Conservation (phyloP, 2,797 vertebrate species). For the Tympanoctomys barrerae region DNA sequence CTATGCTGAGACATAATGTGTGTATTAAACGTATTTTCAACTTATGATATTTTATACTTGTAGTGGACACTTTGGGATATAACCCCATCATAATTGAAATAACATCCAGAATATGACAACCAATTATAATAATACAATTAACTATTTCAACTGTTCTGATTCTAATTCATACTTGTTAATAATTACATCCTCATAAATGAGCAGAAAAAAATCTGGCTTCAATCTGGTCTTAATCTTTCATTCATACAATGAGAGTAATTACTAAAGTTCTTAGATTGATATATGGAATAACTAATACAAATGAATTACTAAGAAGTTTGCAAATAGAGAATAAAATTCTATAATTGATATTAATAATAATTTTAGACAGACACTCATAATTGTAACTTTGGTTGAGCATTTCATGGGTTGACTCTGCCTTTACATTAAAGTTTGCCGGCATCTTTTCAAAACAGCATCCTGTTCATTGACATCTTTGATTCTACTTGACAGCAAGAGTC, state of each 20-base stretch:
- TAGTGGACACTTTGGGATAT: neutral
- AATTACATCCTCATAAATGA: neutral
- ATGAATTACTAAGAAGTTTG: constrained; percentile 53
- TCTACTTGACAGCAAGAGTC: constrained; percentile 74
- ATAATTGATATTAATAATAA: constrained; percentile 48
- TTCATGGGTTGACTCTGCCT: neutral
- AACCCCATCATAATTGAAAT: neutral
- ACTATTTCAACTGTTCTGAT: constrained; percentile 7
- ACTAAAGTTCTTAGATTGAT: constrained; percentile 37
- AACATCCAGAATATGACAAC: neutral
- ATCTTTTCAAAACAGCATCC: constrained; percentile 72
- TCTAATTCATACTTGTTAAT: constrained; percentile 12
- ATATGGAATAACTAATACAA: constrained; percentile 59
- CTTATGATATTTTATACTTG: neutral
- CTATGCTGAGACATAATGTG: neutral
- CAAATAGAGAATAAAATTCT: constrained; percentile 50
- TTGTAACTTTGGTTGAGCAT: constrained; percentile 40
- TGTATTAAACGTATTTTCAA: neutral
- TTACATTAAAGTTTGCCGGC: constrained; percentile 52
- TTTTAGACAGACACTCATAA: constrained; percentile 53
- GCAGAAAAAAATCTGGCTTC: neutral
- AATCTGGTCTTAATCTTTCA: constrained; percentile 31
- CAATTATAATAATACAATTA: constrained; percentile 29
- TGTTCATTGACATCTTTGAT: constrained; percentile 73
- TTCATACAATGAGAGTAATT: constrained; percentile 19